Evolutionary conservation across 2,113 vertebrate species (phyloP).

Genomic region (Halcyon malimbica): DNA sequence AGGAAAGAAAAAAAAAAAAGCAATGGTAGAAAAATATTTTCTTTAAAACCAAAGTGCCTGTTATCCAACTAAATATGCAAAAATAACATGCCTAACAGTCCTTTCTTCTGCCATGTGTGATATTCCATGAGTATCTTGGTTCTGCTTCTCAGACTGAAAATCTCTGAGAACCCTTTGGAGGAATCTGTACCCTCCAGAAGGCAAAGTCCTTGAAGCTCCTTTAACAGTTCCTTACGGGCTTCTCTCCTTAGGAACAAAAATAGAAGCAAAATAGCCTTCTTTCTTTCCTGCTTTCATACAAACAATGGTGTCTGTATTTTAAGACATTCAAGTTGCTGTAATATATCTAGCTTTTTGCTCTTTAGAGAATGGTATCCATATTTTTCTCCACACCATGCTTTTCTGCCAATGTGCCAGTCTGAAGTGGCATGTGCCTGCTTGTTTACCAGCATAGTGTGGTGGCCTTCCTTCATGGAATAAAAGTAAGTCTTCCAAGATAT

Average conservation of each 20-base stretch:
- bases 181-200: background rate
- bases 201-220: background rate
- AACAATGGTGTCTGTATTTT: background rate
- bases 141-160: background rate
- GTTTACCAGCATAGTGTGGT: background rate
- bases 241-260: background rate
- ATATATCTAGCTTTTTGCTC: background rate
- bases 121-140: background rate
- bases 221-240: background rate
- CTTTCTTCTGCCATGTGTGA: background rate
- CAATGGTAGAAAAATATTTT: background rate
- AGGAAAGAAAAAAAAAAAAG: background rate
- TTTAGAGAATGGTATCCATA: background rate
- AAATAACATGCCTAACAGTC: background rate
- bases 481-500: background rate
- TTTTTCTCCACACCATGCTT: background rate
- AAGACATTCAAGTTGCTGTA: background rate
- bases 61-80: background rate
- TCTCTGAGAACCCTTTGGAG: background rate
- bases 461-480: background rate
- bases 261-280: background rate
- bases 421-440: background rate
- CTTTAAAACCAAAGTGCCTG: background rate
- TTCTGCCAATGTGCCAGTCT: background rate
- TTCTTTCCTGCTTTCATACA: background rate